Base-by-base conservation (phyloP, 1,140 invertebrate genomes). In the Coenobita brevimanus region DNA sequence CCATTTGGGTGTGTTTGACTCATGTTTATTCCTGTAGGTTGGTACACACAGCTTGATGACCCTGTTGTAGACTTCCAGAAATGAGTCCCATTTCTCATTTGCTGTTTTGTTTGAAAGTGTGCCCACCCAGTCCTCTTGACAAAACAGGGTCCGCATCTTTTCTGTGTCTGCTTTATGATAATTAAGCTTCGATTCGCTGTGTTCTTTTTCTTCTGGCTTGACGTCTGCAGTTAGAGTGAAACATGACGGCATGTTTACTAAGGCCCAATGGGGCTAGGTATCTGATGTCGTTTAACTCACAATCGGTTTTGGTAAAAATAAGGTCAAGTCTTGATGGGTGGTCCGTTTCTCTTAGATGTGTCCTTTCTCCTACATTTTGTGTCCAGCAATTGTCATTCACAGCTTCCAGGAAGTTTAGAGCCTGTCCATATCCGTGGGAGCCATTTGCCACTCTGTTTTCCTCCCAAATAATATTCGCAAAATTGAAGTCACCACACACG, bases 301-400 rank as follows among this genome's bases (percentile, higher is more conserved):
- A n/a, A 64, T n/a, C 62, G 6, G 62, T 24, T 21, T 64, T 64
- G n/a, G 62, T 64, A 30, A 64, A 64, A 64, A 64, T 30, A 6
- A 64, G 62, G 21, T 64, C 62, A 3, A 64, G 62, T 64, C 62
- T 64, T n/a, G 62, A 64, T 64, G 62, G 62, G 62, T 64, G 62
- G 33, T 64, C 62, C 21, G 62, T 64, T n/a, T 64, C 62, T 21
- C 62, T 3, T n/a, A 64, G 62, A 30, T 64, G 62, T 64, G 62
- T 64, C 62, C 62, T 24, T 30, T 64, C 62, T 64, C 33, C 62
- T 30, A 64, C 62, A 64, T 64, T 64, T 64, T 64, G 62, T 64
- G 62, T 64, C 62, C 62, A 64, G 21, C n/a, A 64, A 30, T 64
- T 64, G 21, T 64, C 33, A 30, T 64, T 64, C n/a, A 64, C 33